phyloP scores from a whole-genome alignment of 2,113 vertebrate genomes.

The Manacus vitellinus region DNA sequence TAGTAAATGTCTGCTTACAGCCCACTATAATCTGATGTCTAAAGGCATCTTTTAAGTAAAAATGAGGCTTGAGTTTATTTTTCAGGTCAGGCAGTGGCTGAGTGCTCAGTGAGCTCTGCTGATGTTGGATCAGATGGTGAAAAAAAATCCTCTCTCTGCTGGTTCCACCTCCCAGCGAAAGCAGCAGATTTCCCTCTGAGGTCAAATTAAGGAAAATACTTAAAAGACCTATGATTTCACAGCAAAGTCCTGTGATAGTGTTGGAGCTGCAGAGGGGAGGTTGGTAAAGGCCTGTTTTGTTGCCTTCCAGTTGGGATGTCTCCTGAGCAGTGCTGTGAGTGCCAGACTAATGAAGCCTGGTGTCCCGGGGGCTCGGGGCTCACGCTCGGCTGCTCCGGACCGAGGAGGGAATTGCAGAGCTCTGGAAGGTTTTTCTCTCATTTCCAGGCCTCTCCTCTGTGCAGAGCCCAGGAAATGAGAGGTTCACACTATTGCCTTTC shows the following conservation, averaged over 20 bases:
- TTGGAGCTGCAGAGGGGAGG: background rate
- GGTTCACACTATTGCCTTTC: background rate
- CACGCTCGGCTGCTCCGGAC: background rate
- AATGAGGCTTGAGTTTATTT: background rate
- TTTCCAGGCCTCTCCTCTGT: background rate
- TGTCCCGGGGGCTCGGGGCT: background rate
- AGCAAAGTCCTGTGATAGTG: rapidly evolving
- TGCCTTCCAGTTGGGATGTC: background rate
- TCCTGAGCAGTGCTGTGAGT: background rate
- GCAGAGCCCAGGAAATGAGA: background rate
- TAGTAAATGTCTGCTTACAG: background rate
- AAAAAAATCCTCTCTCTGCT: background rate
- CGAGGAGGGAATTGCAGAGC: background rate
- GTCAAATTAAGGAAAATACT: background rate
- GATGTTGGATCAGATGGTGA: background rate
- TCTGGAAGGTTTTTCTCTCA: background rate
- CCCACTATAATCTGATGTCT: background rate
- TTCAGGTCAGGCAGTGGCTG: background rate
- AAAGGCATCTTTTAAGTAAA: background rate
- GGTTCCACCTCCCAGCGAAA: background rate
- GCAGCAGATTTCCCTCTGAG: background rate
- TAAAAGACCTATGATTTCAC: background rate
- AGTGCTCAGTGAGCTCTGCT: background rate
- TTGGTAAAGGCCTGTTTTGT: background rate
- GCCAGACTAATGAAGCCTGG: background rate